Evolutionary conservation across 2,888 invertebrate genomes (phyloP).

Genomic region (Andrena flavipes): DNA sequence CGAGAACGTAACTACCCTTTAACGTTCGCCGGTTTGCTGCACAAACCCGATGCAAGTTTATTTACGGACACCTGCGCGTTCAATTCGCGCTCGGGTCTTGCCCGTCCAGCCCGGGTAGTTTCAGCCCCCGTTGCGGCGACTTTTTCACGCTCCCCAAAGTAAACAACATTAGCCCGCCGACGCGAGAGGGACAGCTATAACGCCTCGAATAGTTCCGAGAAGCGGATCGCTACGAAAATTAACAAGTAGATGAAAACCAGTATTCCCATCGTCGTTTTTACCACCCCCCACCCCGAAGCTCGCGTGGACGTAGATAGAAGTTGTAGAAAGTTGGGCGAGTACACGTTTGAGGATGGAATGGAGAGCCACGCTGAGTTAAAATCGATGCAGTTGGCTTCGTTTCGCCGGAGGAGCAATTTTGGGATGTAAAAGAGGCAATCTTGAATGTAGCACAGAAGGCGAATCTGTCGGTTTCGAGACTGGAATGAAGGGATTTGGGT

Average conservation of each 20-base stretch:
- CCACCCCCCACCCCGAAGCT: conserved; percentile 1
- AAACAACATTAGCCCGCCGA: conserved; percentile 56
- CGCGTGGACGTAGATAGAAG: neutral
- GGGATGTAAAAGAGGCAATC: too few relatives aligned
- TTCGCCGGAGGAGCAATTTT: too few relatives aligned
- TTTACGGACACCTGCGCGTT: conserved; percentile 77
- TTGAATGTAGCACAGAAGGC: too few relatives aligned
- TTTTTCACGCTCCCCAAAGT: conserved; percentile 28
- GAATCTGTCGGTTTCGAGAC: too few relatives aligned
- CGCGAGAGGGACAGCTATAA: conserved; percentile 50
- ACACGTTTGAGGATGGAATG: neutral
- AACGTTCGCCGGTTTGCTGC: conserved; percentile 72
- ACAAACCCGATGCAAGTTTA: conserved; percentile 77
- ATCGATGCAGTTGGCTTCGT: neutral
- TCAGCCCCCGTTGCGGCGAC: too few relatives aligned
- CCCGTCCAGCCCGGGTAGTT: conserved; percentile 28
- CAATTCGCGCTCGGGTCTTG: conserved; percentile 70
- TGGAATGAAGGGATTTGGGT: too few relatives aligned
- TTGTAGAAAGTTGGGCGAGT: conserved; percentile 12
- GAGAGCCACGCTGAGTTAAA: conserved; percentile 6
- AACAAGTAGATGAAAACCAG: conserved; percentile 52
- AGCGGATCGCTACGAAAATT: conserved; percentile 52
- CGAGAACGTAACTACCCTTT: conserved; percentile 75
- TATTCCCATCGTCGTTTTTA: conserved; percentile 41
- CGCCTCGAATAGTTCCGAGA: conserved; percentile 46